Conservation (phyloP, 2,888 invertebrate genomes). For the Deroplatys truncata region DNA sequence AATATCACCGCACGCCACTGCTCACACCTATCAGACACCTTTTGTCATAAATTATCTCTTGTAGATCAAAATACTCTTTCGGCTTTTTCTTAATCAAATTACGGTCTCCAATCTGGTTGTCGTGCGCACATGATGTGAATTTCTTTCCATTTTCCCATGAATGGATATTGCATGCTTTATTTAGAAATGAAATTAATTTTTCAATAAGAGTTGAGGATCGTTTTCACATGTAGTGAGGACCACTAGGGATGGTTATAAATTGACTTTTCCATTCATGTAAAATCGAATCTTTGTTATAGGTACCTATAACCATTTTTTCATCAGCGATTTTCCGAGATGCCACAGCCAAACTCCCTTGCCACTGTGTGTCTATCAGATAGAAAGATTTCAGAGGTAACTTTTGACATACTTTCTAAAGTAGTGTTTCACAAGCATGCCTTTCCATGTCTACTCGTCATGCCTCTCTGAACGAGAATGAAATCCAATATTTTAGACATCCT, state of each 20-base stretch:
- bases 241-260: background rate
- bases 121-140: background rate
- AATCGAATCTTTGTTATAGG: background rate
- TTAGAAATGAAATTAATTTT: background rate
- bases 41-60: too few species aligned
- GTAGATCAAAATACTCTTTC: too few species aligned
- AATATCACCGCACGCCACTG: too few species aligned
- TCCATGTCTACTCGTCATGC: background rate
- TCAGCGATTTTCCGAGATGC: background rate
- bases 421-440: background rate
- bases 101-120: background rate
- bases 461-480: background rate
- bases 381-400: background rate
- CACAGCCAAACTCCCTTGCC: background rate
- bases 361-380: background rate
- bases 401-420: background rate
- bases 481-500: background rate
- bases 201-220: background rate
- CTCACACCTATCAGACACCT: too few species aligned
- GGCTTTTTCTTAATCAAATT: too few species aligned
- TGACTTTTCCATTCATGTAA: background rate
- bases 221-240: background rate
- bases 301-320: background rate
- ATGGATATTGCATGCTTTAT: background rate
- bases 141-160: background rate